Conservation (phyloP, 2,113 vertebrate species). For the Opisthocomus hoazin region DNA sequence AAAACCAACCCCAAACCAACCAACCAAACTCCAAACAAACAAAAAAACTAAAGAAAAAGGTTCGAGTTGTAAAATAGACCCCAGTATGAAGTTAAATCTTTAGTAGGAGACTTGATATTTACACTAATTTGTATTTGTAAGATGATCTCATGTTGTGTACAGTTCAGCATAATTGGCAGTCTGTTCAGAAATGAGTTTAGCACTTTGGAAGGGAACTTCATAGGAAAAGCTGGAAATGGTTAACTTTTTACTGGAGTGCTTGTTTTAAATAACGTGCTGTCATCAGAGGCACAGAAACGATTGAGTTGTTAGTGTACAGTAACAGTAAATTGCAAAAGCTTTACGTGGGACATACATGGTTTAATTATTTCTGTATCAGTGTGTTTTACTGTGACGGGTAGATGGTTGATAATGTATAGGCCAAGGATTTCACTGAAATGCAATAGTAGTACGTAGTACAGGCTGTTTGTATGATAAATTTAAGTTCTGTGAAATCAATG, state of each 20-base stretch:
- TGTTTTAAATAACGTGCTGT: neutral
- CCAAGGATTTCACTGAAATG: neutral
- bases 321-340: neutral
- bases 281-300: neutral
- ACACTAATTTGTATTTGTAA: neutral
- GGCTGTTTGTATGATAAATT: neutral
- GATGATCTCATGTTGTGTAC: neutral
- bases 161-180: neutral
- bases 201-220: neutral
- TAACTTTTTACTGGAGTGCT: neutral
- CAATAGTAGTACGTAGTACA: neutral
- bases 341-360: neutral
- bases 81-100: neutral
- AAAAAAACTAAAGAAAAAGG: neutral
- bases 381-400: neutral
- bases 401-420: neutral
- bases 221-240: neutral
- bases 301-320: accelerated
- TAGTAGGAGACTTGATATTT: neutral
- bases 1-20: neutral
- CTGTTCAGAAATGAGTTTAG: neutral
- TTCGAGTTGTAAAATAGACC: neutral
- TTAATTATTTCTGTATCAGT: neutral
- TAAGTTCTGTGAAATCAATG: neutral
- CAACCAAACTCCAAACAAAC: no score